Evolutionary conservation across 1,140 invertebrate genomes (phyloP).

Genomic region (Trichonephila clavipes): DNA sequence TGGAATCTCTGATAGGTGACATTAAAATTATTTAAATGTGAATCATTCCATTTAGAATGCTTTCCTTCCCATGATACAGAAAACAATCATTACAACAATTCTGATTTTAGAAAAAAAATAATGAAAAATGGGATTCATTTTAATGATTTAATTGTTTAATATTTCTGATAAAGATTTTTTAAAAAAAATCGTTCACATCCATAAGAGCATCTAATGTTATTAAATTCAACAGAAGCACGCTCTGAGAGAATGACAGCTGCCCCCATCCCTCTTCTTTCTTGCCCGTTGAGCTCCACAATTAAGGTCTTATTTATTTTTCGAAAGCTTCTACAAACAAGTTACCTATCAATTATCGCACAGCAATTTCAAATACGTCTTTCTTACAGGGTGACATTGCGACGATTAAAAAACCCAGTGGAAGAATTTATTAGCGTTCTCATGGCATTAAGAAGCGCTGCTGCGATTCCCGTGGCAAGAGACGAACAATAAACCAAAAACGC

Average conservation of each 20-base stretch:
- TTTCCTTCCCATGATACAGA: too few relatives aligned
- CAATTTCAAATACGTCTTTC: neutral
- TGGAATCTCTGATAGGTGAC: too few relatives aligned
- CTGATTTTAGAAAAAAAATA: too few relatives aligned
- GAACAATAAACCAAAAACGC: neutral
- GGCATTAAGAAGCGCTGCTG: neutral
- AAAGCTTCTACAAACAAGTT: neutral
- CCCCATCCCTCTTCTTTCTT: too few relatives aligned
- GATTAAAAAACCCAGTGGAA: neutral
- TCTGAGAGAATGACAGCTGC: neutral
- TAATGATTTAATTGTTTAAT: neutral
- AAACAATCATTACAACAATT: neutral
- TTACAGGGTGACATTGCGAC: neutral
- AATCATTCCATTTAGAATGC: too few relatives aligned
- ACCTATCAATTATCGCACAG: neutral
- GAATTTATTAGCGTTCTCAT: conserved; percentile 5
- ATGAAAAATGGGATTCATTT: neutral
- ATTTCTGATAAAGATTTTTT: neutral
- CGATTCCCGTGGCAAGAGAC: neutral
- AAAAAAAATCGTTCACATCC: neutral
- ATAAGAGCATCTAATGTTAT: neutral
- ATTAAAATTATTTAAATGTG: too few relatives aligned
- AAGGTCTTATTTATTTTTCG: neutral
- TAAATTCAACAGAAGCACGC: neutral
- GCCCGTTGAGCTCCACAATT: neutral